These are phyloP conservation scores for Penelope pileata DNA, from an alignment of 2,113 vertebrate genomes.

Conservation along the genomic window DNA sequence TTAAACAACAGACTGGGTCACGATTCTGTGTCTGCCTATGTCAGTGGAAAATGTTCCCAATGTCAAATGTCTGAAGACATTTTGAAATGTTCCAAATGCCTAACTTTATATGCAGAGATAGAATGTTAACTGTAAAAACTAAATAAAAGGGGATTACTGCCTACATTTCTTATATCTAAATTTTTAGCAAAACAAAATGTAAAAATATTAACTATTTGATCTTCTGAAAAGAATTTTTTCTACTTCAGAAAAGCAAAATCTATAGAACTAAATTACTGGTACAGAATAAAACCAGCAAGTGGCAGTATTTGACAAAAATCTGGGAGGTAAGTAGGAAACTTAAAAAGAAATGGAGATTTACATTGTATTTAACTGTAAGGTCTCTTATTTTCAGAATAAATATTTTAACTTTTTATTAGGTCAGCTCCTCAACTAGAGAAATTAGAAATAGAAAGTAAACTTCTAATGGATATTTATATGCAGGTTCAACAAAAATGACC, in stretches of 20 bases:
- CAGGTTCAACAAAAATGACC: not conserved
- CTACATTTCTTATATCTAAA: not conserved
- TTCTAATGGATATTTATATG: conserved; percentile 15
- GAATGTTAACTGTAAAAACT: not conserved
- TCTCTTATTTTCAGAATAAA: not conserved
- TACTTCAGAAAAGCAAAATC: not conserved
- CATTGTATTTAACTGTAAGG: not conserved
- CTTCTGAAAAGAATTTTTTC: not conserved
- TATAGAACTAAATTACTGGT: not conserved
- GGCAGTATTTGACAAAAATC: conserved; percentile 65
- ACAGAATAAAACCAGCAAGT: conserved; percentile 60
- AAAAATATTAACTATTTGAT: not conserved
- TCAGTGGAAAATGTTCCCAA: not conserved
- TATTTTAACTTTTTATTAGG: not conserved
- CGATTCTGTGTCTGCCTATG: not conserved
- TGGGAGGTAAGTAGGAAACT: not conserved
- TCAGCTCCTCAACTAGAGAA: not conserved
- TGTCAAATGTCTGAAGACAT: not conserved
- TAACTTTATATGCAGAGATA: not conserved
- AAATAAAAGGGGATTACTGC: not conserved
- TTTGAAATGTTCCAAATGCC: not conserved
- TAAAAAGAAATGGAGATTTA: not conserved
- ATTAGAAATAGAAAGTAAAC: not conserved
- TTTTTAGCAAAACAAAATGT: not conserved
- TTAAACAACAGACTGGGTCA: not conserved